Conservation (phyloP, 1,140 invertebrate genomes). For the Drosophila novamexicana region DNA sequence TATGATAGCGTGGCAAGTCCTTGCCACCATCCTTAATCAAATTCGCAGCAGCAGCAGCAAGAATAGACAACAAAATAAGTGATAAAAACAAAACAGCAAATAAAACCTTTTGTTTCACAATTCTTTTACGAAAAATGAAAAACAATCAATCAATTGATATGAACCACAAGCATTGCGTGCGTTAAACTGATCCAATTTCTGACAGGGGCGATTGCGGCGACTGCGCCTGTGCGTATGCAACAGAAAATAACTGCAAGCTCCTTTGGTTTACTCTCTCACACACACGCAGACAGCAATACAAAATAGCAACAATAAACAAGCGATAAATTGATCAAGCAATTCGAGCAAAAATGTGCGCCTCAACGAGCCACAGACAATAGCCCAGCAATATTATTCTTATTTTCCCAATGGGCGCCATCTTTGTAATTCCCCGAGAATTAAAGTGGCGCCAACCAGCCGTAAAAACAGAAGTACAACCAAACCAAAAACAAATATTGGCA, state of each 20-base stretch:
- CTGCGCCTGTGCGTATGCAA: slow-evolving; percentile 5
- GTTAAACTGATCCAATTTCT: slow-evolving; percentile 68
- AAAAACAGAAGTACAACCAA: slow-evolving; percentile 77
- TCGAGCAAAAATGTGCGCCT: slow-evolving; percentile 47
- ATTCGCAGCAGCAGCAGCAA: slow-evolving; percentile 20
- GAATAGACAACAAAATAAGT: slow-evolving; percentile 72
- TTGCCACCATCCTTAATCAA: not conserved
- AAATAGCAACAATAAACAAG: slow-evolving; percentile 66
- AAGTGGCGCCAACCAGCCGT: slow-evolving; percentile 58
- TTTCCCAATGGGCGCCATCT: slow-evolving; percentile 59
- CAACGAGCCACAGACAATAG: slow-evolving; percentile 71
- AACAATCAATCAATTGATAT: slow-evolving; percentile 65
- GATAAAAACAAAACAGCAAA: slow-evolving; percentile 58
- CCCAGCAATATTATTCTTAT: slow-evolving; percentile 84
- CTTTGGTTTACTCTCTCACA: slow-evolving; percentile 77
- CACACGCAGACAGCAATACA: slow-evolving; percentile 46
- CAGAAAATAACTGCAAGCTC: slow-evolving; percentile 53
- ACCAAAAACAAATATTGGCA: slow-evolving; percentile 65
- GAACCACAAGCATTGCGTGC: slow-evolving; percentile 70
- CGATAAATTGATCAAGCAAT: slow-evolving; percentile 71
- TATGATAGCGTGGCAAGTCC: slow-evolving; percentile 11
- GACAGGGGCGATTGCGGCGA: slow-evolving; percentile 14
- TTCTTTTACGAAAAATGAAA: slow-evolving; percentile 72
- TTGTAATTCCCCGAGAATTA: slow-evolving; percentile 77
- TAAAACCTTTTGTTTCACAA: slow-evolving; percentile 69